Base-by-base conservation (phyloP, 2,113 vertebrate genomes). In the Triplophysa tibetana region DNA sequence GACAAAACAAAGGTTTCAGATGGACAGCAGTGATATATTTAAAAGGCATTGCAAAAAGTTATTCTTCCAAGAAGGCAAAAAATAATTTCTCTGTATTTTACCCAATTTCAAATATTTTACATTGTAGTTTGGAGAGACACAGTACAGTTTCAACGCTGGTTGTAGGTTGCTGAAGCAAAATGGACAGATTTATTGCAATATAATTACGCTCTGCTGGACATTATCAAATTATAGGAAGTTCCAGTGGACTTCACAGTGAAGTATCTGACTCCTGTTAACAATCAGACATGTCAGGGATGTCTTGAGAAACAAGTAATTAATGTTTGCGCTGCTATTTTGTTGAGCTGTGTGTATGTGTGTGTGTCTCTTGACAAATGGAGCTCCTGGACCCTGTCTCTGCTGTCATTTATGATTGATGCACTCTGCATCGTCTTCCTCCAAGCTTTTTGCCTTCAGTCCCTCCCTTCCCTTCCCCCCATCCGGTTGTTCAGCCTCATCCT, bases 331-430 rank as follows among this genome's bases (percentile, higher is more conserved):
- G 78, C 74, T 56, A 73, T 74, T 85, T 79, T 84, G 56, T 77
- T 82, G 73, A 66, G 29, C 24, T 56, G 45, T 70, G 56, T 75
- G 70, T 83, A 6, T 38, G 33, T 38, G 33, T 38, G 33, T 29
- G 81, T 87, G 63, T 77, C 65, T 85, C 61, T 50, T 62, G 73
- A 84, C 88, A 83, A 85, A 88, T 87, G 82, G 77, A 84, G 85
- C 86, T 82, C 70, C 62, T 62, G 68, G 74, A 43, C 21, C 84
- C 84, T 82, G 76, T 90, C 88, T 73, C 74, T 82, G 81, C 87
- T 90, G 89, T 91, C 88, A 90, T 13, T 26, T 17, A 56, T 92
- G 90, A 93, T 91, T 90, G 90, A 92, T 92, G 86, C 68, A 88
- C 82, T 90, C 76, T 65, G 80, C 45, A 14, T 52, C 3, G 50